These are phyloP conservation scores for Syngnathus rostellatus DNA, from an alignment of 2,797 vertebrate genomes.

Conservation along the genomic window DNA sequence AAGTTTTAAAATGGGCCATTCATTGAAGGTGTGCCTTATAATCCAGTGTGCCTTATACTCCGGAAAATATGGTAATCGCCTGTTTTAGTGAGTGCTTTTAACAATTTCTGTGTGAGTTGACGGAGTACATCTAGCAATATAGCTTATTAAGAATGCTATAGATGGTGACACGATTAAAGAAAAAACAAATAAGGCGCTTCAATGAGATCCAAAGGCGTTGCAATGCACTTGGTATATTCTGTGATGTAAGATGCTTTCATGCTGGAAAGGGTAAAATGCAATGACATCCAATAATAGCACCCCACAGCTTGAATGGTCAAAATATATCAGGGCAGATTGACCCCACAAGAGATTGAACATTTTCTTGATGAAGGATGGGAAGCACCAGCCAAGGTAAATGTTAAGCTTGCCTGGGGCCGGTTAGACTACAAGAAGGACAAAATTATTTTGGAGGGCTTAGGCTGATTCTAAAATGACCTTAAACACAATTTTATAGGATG, in stretches of 20 bases:
- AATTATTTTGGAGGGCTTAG: neutral
- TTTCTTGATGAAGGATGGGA: constrained; percentile 33
- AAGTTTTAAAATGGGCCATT: too few species aligned
- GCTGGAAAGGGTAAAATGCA: constrained; percentile 16
- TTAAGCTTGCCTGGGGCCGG: neutral
- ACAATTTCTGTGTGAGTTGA: neutral
- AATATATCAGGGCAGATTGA: constrained; percentile 21
- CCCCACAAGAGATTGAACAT: constrained; percentile 21
- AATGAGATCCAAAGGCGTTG: constrained; percentile 19
- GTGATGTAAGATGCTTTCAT: constrained; percentile 26
- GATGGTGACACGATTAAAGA: constrained; percentile 41
- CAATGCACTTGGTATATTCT: constrained; percentile 11
- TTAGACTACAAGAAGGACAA: neutral
- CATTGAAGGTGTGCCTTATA: too few species aligned
- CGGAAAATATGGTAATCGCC: neutral
- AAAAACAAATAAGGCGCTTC: constrained; percentile 19
- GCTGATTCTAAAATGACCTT: neutral
- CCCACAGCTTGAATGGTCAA: constrained; percentile 19
- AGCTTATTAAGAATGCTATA: constrained; percentile 21
- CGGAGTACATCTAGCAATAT: neutral
- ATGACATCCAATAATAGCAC: constrained; percentile 37
- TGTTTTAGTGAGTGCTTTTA: neutral
- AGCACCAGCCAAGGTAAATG: constrained; percentile 9
- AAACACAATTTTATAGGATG: neutral
- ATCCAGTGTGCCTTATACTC: too few species aligned